Evolutionary conservation across 1,140 invertebrate species (phyloP).

Genomic region (Planococcus citri): DNA sequence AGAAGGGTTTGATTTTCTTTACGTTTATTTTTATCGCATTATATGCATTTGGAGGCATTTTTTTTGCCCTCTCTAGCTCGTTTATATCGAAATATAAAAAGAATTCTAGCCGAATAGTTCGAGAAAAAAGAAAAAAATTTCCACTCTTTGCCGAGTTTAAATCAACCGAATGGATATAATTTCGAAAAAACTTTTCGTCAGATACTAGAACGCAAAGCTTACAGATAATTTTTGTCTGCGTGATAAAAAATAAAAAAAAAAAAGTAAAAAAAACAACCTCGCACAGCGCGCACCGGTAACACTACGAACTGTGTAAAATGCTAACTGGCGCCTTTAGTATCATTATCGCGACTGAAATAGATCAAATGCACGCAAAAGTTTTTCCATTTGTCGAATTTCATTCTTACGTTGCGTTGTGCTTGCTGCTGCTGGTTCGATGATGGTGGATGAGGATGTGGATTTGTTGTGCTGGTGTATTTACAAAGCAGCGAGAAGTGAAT

Average conservation of each 20-base stretch:
- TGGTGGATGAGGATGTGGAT: not conserved
- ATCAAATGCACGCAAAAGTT: not conserved
- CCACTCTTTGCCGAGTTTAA: not conserved
- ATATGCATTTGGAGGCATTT: too few species aligned
- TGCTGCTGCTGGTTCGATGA: too few species aligned
- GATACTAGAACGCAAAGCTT: not conserved
- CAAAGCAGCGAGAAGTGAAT: too few species aligned
- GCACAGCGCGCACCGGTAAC: not conserved
- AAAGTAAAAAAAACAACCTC: too few species aligned
- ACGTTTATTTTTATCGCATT: too few species aligned
- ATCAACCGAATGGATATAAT: slow-evolving; percentile 3
- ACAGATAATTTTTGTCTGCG: not conserved
- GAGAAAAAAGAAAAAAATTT: not conserved
- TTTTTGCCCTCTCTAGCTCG: too few species aligned
- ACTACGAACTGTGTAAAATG: not conserved
- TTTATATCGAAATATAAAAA: not conserved
- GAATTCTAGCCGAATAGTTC: not conserved
- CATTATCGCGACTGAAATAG: slow-evolving; percentile 6
- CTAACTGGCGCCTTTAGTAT: slow-evolving; percentile 6
- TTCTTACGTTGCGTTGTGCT: not conserved
- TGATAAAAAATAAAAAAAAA: not conserved
- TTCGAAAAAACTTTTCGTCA: slow-evolving; percentile 1
- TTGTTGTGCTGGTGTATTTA: not conserved
- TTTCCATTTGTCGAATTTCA: slow-evolving; percentile 3
- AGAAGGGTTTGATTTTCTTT: too few species aligned